Conservation (phyloP, 2,113 vertebrate species). For the Pseudopodoces humilis region DNA sequence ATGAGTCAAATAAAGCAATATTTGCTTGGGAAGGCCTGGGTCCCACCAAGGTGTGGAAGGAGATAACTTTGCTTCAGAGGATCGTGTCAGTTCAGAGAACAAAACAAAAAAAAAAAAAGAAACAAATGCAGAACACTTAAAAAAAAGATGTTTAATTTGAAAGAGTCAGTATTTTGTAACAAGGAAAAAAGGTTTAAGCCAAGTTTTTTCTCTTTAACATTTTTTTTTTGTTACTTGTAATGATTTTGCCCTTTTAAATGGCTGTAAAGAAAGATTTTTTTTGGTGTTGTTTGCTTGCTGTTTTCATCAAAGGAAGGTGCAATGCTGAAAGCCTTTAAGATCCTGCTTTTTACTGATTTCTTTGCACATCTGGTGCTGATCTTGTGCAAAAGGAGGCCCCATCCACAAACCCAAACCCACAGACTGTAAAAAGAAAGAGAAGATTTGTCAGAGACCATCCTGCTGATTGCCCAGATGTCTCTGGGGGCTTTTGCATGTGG, state of each 20-base stretch:
- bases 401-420: neutral
- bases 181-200: slow-evolving; percentile 35
- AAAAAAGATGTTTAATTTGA: neutral
- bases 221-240: slow-evolving; percentile 7
- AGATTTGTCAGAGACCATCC: neutral
- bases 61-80: slow-evolving; percentile 62
- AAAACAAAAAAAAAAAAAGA: neutral
- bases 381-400: neutral
- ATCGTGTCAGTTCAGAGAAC: slow-evolving; percentile 14
- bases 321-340: neutral
- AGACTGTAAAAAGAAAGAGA: neutral
- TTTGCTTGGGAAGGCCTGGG: slow-evolving; percentile 69
- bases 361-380: slow-evolving; percentile 39
- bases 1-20: slow-evolving; percentile 23
- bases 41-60: slow-evolving; percentile 41
- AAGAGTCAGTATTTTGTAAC: slow-evolving; percentile 59
- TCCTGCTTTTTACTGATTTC: neutral
- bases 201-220: neutral
- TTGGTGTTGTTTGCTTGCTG: neutral
- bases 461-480: neutral
- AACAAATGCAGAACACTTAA: neutral
- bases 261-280: slow-evolving; percentile 22
- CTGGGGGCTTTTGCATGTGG: neutral
- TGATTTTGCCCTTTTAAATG: slow-evolving; percentile 9
- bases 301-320: neutral